Evolutionary conservation across 2,797 vertebrate species (phyloP).

Genomic region (Triplophysa yarkandensis): DNA sequence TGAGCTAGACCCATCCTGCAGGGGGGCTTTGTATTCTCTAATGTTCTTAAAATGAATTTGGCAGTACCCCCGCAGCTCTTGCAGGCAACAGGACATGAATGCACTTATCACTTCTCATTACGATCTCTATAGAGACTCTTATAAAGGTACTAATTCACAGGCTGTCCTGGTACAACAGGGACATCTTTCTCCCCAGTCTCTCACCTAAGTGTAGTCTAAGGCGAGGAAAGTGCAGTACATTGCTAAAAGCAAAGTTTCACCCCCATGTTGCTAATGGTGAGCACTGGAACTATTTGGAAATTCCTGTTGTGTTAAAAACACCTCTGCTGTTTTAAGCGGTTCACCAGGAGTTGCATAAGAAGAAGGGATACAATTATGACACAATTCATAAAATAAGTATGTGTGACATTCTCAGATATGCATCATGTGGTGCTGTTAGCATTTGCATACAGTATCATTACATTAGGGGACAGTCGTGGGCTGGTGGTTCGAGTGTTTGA

Average conservation of each 20-base stretch:
- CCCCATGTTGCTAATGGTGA: conserved; percentile 13
- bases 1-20: conserved; percentile 52
- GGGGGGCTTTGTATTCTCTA: conserved; percentile 8
- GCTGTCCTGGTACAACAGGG: conserved; percentile 9
- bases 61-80: conserved; percentile 22
- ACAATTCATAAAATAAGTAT: background rate
- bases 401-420: background rate
- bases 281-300: conserved; percentile 12
- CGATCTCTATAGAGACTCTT: conserved; percentile 10
- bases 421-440: background rate
- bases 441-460: background rate
- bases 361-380: background rate
- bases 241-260: conserved; percentile 55
- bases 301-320: conserved; percentile 42
- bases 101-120: conserved; percentile 46
- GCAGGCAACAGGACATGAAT: conserved; percentile 3
- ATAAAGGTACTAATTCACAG: conserved; percentile 40
- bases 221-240: conserved; percentile 25
- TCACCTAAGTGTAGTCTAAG: conserved; percentile 30
- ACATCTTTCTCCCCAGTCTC: conserved; percentile 17
- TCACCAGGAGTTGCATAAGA: background rate
- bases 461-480: no score
- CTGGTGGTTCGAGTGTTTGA: no score
- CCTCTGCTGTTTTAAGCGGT: background rate
- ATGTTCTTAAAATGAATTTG: conserved; percentile 17